These are phyloP conservation scores for Drosophila siamana DNA, from an alignment of 2,888 invertebrate species.

Conservation along the genomic window DNA sequence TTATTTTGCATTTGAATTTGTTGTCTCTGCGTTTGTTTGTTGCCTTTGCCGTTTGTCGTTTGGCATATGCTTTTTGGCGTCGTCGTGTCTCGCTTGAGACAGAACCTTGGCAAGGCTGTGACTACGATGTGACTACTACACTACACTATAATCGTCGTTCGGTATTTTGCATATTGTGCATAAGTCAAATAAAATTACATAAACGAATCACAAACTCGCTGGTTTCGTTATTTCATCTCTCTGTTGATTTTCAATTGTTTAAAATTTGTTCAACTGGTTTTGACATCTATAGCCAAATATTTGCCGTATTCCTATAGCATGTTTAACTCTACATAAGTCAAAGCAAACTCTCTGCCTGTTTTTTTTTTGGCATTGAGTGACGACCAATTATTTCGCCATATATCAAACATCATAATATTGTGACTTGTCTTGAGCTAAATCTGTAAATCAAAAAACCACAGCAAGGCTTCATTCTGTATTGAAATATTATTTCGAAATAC, in stretches of 20 bases:
- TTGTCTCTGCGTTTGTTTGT: constrained; percentile 13
- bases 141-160: not conserved
- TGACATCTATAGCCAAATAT: constrained; percentile 35
- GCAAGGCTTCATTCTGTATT: not conserved
- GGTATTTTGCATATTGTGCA: constrained; percentile 38
- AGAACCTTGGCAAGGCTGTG: constrained; percentile 45
- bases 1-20: constrained; percentile 16
- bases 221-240: not conserved
- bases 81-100: constrained; percentile 60
- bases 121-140: constrained; percentile 3
- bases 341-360: constrained; percentile 15
- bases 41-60: constrained; percentile 24
- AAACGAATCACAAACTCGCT: constrained; percentile 18
- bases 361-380: constrained; percentile 31
- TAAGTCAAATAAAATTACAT: constrained; percentile 37
- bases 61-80: constrained; percentile 38
- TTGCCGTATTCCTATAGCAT: constrained; percentile 26
- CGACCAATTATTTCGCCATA: constrained; percentile 34
- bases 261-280: constrained; percentile 24
- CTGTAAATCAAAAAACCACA: too few species aligned
- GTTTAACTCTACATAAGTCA: constrained; percentile 13
- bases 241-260: constrained; percentile 32
- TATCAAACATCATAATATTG: constrained; percentile 2
- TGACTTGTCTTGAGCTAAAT: not conserved
- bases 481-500: not conserved